phyloP scores from a whole-genome alignment of 2,113 vertebrate genomes.

The Propithecus coquereli region DNA sequence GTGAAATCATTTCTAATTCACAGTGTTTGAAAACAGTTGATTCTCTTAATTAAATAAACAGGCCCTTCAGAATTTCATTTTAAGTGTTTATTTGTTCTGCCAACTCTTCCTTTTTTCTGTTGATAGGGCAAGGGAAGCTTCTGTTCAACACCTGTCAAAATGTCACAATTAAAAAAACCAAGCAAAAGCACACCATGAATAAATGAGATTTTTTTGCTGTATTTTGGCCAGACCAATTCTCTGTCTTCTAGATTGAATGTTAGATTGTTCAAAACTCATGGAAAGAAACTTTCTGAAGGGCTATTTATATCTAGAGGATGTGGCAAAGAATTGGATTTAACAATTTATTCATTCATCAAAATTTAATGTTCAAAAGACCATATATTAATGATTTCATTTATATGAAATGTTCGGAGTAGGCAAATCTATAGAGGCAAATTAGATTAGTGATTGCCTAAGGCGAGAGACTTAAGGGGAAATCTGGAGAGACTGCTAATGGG shows the following conservation, averaged over 20 bases:
- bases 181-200: neutral
- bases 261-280: neutral
- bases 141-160: constrained; percentile 13
- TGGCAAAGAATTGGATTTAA: neutral
- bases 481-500: neutral
- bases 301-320: neutral
- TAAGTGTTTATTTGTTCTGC: constrained; percentile 28
- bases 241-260: neutral
- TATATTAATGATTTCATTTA: neutral
- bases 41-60: constrained; percentile 44
- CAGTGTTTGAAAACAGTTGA: constrained; percentile 43
- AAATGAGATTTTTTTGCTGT: neutral
- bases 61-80: neutral
- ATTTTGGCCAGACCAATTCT: neutral
- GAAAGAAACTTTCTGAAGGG: neutral
- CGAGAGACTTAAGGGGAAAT: neutral
- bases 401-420: neutral
- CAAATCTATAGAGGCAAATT: neutral
- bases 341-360: neutral
- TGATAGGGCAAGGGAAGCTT: neutral
- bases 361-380: neutral
- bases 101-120: neutral
- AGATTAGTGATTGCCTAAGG: neutral
- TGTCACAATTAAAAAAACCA: constrained; percentile 28
- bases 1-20: constrained; percentile 31